phyloP scores from a whole-genome alignment of 2,113 vertebrate species.

The Colaptes auratus region DNA sequence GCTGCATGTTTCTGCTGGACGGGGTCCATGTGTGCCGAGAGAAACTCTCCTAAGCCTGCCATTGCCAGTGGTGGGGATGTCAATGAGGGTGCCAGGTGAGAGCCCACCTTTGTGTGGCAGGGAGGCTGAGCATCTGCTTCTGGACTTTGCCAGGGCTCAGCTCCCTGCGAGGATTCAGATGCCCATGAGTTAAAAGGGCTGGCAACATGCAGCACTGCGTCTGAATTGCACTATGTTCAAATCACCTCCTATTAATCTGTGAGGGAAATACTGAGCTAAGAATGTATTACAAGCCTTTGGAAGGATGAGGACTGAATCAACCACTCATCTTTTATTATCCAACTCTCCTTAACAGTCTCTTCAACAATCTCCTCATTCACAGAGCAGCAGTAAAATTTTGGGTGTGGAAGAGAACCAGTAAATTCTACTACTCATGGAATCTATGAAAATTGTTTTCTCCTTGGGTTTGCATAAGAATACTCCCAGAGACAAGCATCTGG shows the following conservation, averaged over 20 bases:
- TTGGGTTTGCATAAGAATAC: neutral
- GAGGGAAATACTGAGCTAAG: conserved; percentile 12
- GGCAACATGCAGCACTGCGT: neutral
- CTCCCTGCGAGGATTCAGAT: neutral
- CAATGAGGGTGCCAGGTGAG: neutral
- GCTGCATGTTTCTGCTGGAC: accelerated
- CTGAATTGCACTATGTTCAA: neutral
- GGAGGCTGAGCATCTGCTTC: neutral
- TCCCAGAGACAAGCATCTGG: neutral
- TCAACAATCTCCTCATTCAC: neutral
- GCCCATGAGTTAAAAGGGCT: neutral
- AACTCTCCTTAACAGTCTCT: conserved; percentile 15
- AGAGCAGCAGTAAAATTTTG: neutral
- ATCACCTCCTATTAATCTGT: neutral
- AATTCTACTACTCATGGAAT: conserved; percentile 13
- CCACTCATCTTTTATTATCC: conserved; percentile 8
- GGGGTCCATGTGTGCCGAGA: neutral
- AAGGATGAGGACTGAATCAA: neutral
- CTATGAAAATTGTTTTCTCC: conserved; percentile 15
- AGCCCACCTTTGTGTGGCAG: neutral
- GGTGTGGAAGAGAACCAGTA: neutral
- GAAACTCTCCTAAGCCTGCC: neutral
- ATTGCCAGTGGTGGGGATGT: accelerated
- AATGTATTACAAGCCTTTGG: conserved; percentile 22
- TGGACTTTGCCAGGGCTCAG: neutral